Percentiles rank a stretch among this genome's conserved stretches.
Conservation (phyloP, 1,140 invertebrate species). For the Amyelois transitella region DNA sequence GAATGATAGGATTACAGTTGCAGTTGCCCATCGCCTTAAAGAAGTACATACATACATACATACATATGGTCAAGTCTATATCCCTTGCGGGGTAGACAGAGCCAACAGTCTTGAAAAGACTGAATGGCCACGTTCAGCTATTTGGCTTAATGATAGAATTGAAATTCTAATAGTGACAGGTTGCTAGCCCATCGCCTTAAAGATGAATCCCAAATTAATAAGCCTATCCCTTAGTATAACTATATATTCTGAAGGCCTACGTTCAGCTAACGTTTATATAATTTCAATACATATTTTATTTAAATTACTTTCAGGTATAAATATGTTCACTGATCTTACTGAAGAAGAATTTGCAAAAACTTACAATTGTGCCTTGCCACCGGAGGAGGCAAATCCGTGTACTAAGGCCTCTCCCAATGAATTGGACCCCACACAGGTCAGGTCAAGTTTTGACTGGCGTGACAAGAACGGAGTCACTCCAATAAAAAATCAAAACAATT, state of each 20-base stretch:
- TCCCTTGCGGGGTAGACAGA: no score
- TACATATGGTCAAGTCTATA: no score
- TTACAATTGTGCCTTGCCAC: neutral
- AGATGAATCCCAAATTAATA: no score
- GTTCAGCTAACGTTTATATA: neutral
- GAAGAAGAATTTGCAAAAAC: neutral
- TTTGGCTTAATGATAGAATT: no score
- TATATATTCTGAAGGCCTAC: neutral
- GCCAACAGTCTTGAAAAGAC: no score
- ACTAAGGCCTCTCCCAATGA: neutral
- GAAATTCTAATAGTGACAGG: no score
- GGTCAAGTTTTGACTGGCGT: slow-evolving; percentile 6
- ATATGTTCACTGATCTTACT: neutral
- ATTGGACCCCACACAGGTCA: neutral
- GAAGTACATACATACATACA: neutral
- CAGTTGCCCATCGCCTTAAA: no score
- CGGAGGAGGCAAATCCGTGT: neutral
- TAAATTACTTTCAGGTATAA: slow-evolving; percentile 5
- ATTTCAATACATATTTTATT: neutral
- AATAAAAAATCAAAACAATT: neutral
- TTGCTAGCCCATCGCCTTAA: no score
- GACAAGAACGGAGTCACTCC: neutral
- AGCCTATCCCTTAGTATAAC: neutral
- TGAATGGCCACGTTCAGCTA: no score
- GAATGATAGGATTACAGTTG: no score